Evolutionary conservation across 2,797 vertebrate genomes (phyloP).

Genomic region (Pampus argenteus): DNA sequence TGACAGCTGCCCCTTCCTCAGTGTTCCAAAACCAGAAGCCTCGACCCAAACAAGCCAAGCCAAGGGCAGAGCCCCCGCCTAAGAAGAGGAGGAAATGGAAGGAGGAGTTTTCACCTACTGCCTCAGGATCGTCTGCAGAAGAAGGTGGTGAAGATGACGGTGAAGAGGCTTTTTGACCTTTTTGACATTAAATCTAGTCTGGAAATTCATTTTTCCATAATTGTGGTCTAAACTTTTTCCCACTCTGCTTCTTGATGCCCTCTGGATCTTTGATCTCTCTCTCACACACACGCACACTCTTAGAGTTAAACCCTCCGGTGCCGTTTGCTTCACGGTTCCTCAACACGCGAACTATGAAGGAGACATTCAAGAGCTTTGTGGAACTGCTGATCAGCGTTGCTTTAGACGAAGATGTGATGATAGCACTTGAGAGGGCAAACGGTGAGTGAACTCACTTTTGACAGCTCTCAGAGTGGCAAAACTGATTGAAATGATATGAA

Average conservation of each 20-base stretch:
- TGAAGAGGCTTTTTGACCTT: slow-evolving; percentile 71
- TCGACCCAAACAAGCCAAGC: slow-evolving; percentile 91
- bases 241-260: neutral
- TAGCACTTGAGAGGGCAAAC: slow-evolving; percentile 92
- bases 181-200: slow-evolving; percentile 13
- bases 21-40: slow-evolving; percentile 84
- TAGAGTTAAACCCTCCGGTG: slow-evolving; percentile 89
- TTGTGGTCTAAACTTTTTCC: neutral
- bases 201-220: neutral
- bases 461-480: neutral
- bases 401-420: slow-evolving; percentile 93
- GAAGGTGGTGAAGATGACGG: slow-evolving; percentile 90
- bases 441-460: slow-evolving; percentile 80
- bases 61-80: slow-evolving; percentile 94
- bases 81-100: slow-evolving; percentile 99
- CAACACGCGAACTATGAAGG: slow-evolving; percentile 97
- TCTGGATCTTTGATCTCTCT: slow-evolving; percentile 4
- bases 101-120: slow-evolving; percentile 91
- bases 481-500: neutral
- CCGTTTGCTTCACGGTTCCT: slow-evolving; percentile 91
- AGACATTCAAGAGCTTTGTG: slow-evolving; percentile 97
- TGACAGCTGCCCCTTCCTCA: slow-evolving; percentile 79
- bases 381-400: slow-evolving; percentile 94
- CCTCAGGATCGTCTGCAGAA: slow-evolving; percentile 92
- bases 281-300: neutral